Evolutionary conservation across 2,888 invertebrate genomes (phyloP).

Genomic region (Ornithoptera priamus): DNA sequence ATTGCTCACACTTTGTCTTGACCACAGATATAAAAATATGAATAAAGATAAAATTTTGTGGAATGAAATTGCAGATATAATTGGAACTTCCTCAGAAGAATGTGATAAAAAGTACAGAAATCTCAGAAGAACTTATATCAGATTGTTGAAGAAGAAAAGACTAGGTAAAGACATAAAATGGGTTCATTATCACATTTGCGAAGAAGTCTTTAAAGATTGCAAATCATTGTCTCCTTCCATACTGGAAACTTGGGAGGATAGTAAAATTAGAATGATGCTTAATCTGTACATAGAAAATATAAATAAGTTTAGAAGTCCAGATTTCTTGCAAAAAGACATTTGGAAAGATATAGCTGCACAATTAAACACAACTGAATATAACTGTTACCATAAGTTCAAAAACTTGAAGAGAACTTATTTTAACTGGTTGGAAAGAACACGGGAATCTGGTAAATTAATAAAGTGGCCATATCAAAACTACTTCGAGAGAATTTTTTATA

Average conservation of each 20-base stretch:
- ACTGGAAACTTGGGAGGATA: constrained; percentile 67
- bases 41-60: constrained; percentile 57
- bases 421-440: constrained; percentile 57
- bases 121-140: constrained; percentile 62
- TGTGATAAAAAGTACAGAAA: constrained; percentile 66
- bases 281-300: constrained; percentile 65
- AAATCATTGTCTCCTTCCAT: constrained; percentile 53
- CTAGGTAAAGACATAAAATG: constrained; percentile 68
- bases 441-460: constrained; percentile 55
- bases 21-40: constrained; percentile 47
- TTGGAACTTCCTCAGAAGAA: constrained; percentile 59
- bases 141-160: constrained; percentile 66
- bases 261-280: constrained; percentile 58
- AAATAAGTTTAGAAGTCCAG: constrained; percentile 52
- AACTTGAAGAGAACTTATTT: constrained; percentile 68
- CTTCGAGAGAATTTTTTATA: constrained; percentile 68
- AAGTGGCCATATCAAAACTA: constrained; percentile 69
- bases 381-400: constrained; percentile 71
- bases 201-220: constrained; percentile 67
- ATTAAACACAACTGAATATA: constrained; percentile 63
- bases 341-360: constrained; percentile 67
- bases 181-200: constrained; percentile 65
- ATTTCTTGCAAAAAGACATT: constrained; percentile 64
- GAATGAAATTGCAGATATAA: constrained; percentile 54
- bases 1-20: constrained; percentile 59